A percentile compares a stretch with the other conserved stretches of the same genome.
Conservation (phyloP, 2,797 vertebrate species). For the Typhlichthys eigenmanni region DNA sequence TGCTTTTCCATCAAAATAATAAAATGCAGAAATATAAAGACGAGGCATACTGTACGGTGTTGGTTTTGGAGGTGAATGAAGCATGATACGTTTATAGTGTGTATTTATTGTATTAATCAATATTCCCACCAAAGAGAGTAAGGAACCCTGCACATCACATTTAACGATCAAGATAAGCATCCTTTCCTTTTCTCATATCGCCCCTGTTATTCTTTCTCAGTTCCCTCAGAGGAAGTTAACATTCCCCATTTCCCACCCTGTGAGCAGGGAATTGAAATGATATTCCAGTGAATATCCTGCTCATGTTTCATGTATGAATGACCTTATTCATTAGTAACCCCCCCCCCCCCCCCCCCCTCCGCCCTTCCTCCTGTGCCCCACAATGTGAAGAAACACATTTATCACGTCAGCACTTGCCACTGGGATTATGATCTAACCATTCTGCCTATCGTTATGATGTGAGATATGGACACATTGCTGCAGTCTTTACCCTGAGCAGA, state of each 20-base stretch:
- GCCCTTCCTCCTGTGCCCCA: slow-evolving; percentile 7
- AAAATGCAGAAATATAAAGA: too few species aligned
- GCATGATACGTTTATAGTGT: too few species aligned
- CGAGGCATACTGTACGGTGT: too few species aligned
- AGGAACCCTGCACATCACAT: too few species aligned
- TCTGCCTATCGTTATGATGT: too few species aligned
- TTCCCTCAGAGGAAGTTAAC: slow-evolving; percentile 31
- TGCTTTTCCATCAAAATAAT: too few species aligned
- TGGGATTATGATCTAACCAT: neutral
- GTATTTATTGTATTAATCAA: too few species aligned
- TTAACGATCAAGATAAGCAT: neutral
- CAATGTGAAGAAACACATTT: slow-evolving; percentile 10
- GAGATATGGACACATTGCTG: too few species aligned
- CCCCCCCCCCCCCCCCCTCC: slow-evolving; percentile 7
- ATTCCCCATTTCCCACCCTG: slow-evolving; percentile 27
- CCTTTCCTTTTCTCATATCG: too few species aligned
- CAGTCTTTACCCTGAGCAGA: too few species aligned
- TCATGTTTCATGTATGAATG: slow-evolving; percentile 57
- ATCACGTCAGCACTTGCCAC: slow-evolving; percentile 2
- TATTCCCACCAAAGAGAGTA: too few species aligned
- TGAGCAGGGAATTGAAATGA: slow-evolving; percentile 51
- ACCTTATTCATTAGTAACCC: slow-evolving; percentile 61
- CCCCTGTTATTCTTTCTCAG: slow-evolving; percentile 12
- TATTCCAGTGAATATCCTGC: slow-evolving; percentile 41
- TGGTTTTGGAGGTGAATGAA: too few species aligned